A percentile compares a stretch with the other conserved stretches of the same genome.
Evolutionary conservation across 2,797 vertebrate genomes (phyloP).

Genomic region (Helicolenus hilgendorfi): DNA sequence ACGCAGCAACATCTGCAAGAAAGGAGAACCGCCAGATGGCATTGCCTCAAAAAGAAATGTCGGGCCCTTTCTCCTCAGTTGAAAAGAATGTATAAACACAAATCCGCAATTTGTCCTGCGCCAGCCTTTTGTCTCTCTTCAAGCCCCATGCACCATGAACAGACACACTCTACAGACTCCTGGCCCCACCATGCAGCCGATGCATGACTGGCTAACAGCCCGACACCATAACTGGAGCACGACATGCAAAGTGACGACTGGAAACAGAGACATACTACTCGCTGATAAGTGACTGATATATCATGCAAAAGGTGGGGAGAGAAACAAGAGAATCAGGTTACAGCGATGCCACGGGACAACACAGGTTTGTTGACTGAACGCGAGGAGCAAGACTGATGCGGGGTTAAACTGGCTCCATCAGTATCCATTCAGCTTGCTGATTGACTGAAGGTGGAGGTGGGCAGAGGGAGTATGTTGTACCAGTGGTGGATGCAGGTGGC

Average conservation of each 20-base stretch:
- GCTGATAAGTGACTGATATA: conserved; percentile 44
- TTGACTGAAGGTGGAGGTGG: conserved; percentile 77
- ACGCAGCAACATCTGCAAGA: conserved; percentile 56
- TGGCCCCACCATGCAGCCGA: conserved; percentile 75
- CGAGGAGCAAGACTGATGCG: conserved; percentile 62
- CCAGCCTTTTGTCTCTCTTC: conserved; percentile 75
- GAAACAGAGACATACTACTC: conserved; percentile 51
- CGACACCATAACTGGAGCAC: conserved; percentile 64
- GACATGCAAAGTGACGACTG: conserved; percentile 79
- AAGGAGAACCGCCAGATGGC: conserved; percentile 61
- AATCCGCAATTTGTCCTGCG: conserved; percentile 60
- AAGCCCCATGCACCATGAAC: conserved; percentile 79
- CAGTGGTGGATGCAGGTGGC: conserved; percentile 78
- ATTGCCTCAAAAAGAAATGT: conserved; percentile 66
- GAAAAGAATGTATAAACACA: conserved; percentile 70
- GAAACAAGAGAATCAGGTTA: conserved; percentile 52
- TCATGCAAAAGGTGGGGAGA: conserved; percentile 73
- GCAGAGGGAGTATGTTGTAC: conserved; percentile 43
- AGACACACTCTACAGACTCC: conserved; percentile 49
- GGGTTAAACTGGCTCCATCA: conserved; percentile 68
- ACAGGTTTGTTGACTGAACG: conserved; percentile 50
- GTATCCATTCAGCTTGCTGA: conserved; percentile 84
- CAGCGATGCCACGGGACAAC: conserved; percentile 56
- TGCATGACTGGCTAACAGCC: conserved; percentile 45
- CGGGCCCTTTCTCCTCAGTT: conserved; percentile 37